Evolutionary conservation across 2,113 vertebrate species (phyloP), one percentile per base, ranked within the genome.

Genomic region (Leptobrachium ailaonicum): DNA sequence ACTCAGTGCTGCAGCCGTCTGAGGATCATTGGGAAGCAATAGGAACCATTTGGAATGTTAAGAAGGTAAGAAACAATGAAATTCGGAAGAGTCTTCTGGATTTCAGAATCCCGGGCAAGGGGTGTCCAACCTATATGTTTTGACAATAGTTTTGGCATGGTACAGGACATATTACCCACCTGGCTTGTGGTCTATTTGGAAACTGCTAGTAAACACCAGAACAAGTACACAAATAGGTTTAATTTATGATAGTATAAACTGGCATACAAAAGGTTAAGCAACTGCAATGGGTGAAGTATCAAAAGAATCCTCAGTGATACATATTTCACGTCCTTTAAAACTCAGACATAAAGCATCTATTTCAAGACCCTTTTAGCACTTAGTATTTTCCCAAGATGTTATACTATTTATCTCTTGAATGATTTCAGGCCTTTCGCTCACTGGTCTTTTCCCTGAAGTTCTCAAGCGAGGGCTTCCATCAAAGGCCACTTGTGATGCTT

Each of bases 351-450:
- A 67, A 50, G 41, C 66, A 73, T 80, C 78, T 80, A 80, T 74
- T 80, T 80, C 50, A 68, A 69, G 71, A 80, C 14, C 63, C 71
- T 80, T 80, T 80, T 80, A 80, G 73, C 78, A 80, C 78, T 75
- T 75, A 69, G 64, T 45, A 75, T 81, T 60, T 62, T 81, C 79
- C 72, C 79, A 68, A 81, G 79, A 81, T 81, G 13, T 75, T 68
- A 74, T 45, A 68, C 71, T 60, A 68, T 81, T 75, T 75, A 69
- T 69, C 42, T 54, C 45, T 75, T 75, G 79, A 75, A 81, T 81
- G 79, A 60, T 40, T 81, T 81, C 50, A 75, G 79, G 20, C 71
- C 32, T 71, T 80, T 71, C 50, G 71, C 71, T 80, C 66, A 74
- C 40, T 6, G 53, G 71, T 54, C 71, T 80, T 69, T 68, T 54